Base-by-base conservation (phyloP, 2,113 vertebrate species). In the Leptosomus discolor region DNA sequence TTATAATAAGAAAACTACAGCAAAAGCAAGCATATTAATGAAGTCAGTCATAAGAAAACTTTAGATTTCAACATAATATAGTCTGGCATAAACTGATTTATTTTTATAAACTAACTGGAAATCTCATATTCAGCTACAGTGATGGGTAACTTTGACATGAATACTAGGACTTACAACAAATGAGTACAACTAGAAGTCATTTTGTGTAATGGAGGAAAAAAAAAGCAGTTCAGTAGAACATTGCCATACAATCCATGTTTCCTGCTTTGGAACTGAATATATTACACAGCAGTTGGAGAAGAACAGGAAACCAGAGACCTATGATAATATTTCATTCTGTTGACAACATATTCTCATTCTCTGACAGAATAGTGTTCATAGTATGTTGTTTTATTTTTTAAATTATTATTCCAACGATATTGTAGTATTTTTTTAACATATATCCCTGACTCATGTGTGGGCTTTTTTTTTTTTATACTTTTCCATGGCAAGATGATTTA, bases 401-500 rank as follows among this genome's bases (percentile, higher is more conserved):
- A 85, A 92, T 36, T 19, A 60, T 5, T 75, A 71, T 67, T 58
- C 4, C 65, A 58, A 32, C 1, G 4, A 13, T 53, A 39, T 48
- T 85, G 51, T 75, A 82, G 70, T 79, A 13, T 69, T 58, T 70
- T 87, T 88, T 83, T 45, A 83, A 48, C 12, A 43, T 61, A 18
- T 21, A 48, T 16, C 24, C 46, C 26, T 90, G 30, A 79, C 5
- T 85, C 24, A 9, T 56, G 24, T 29, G 12, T 43, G 7, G 6
- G 1, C 0, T n/a, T 56, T 61, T 58, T 34, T 61, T 63, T 94
- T 76, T 30, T 75, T 48, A 45, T 10, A 43, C 7, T 36, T 84
- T 86, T 69, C 32, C 20, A 39, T 67, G 91, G 26, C 86, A 95
- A 76, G 85, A 88, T 94, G 90, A 95, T 95, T 95, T 95, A 85